Conservation (phyloP, 2,113 vertebrate genomes). For the Colaptes auratus region DNA sequence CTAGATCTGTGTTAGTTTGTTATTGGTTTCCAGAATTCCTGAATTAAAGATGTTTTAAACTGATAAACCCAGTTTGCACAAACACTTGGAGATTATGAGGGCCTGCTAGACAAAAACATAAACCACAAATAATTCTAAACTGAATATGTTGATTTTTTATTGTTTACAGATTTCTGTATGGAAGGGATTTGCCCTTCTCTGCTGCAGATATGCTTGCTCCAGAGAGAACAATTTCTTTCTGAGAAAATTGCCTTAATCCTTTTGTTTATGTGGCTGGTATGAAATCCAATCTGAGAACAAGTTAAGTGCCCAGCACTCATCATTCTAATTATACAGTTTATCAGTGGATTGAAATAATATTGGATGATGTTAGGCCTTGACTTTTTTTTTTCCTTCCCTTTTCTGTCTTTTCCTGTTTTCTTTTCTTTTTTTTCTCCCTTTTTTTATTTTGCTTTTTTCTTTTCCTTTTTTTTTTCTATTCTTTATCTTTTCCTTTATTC, state of each 20-base stretch:
- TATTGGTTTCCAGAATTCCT: slow-evolving; percentile 32
- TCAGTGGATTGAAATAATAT: not conserved
- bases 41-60: slow-evolving; percentile 37
- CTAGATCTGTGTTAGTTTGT: not conserved
- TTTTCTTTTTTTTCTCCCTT: too few relatives aligned
- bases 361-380: not conserved
- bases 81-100: not conserved
- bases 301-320: not conserved
- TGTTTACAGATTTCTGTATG: not conserved
- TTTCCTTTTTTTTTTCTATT: too few relatives aligned
- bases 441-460: too few relatives aligned
- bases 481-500: too few relatives aligned
- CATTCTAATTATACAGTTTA: not conserved
- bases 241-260: not conserved
- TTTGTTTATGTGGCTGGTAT: not conserved
- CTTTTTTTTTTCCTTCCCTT: too few relatives aligned
- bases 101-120: not conserved
- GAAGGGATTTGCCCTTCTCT: not conserved
- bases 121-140: slow-evolving; percentile 38
- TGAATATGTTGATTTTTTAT: not conserved
- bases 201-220: not conserved
- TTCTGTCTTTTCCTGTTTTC: too few relatives aligned
- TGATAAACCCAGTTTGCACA: slow-evolving; percentile 13
- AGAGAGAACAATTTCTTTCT: slow-evolving; percentile 9
- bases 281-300: not conserved